Percentiles rank a stretch among this genome's conserved stretches.
Conservation (phyloP, 2,888 invertebrate species). For the Incurvaria masculella region DNA sequence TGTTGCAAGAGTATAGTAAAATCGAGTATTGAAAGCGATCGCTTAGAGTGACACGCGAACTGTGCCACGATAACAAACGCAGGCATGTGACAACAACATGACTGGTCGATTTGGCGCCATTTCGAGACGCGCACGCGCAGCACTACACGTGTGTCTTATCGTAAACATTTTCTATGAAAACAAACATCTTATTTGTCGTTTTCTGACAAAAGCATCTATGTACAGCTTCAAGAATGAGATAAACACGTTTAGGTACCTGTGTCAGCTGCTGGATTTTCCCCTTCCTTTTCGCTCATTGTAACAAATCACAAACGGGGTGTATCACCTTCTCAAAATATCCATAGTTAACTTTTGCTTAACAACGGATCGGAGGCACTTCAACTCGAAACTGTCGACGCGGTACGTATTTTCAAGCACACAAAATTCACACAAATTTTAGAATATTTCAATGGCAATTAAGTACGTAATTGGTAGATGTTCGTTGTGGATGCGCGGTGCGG, state of each 20-base stretch:
- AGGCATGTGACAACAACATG: background rate
- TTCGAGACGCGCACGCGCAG: background rate
- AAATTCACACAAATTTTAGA: no score
- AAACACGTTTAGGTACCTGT: no score
- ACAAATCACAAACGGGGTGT: conserved; percentile 37
- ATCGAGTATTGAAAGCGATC: background rate
- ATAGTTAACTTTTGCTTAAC: conserved; percentile 24
- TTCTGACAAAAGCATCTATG: no score
- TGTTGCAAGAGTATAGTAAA: background rate
- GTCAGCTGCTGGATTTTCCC: conserved; percentile 56
- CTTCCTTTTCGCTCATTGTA: conserved; percentile 53
- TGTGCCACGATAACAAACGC: background rate
- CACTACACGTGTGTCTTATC: no score
- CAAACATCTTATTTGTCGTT: no score
- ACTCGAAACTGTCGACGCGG: no score
- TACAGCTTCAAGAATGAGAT: no score
- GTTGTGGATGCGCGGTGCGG: no score
- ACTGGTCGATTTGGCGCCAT: background rate
- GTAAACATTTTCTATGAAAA: no score
- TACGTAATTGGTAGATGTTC: no score
- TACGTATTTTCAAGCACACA: no score
- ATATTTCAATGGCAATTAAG: no score
- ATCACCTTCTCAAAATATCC: conserved; percentile 47
- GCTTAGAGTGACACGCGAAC: background rate
- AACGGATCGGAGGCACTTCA: conserved; percentile 20